A percentile compares a stretch with the other conserved stretches of the same genome.
These are phyloP conservation scores for Lithodes maja DNA, from an alignment of 2,888 invertebrate genomes.

Conservation along the genomic window DNA sequence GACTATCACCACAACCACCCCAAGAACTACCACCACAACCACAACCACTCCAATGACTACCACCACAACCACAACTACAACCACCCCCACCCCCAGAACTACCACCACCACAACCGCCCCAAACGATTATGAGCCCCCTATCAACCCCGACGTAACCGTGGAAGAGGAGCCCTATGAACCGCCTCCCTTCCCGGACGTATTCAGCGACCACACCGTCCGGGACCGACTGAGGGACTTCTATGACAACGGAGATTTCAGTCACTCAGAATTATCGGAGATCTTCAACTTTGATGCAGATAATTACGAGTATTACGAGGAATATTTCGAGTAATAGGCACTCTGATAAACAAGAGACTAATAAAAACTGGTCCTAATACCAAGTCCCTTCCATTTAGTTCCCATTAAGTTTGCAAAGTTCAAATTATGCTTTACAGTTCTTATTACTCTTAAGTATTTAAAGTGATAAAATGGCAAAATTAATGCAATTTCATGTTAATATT, in stretches of 20 bases:
- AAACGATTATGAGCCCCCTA: background rate
- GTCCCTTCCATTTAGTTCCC: background rate
- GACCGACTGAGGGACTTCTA: conserved; percentile 59
- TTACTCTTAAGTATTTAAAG: background rate
- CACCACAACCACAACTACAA: conserved; percentile 26
- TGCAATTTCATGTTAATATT: no score
- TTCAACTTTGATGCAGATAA: conserved; percentile 66
- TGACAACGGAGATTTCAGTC: conserved; percentile 62
- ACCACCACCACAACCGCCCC: background rate
- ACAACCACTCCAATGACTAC: conserved; percentile 30
- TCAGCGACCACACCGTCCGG: conserved; percentile 38
- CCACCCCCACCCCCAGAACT: background rate
- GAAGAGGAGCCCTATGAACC: conserved; percentile 39
- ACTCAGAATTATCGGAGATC: conserved; percentile 44
- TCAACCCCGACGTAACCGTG: background rate
- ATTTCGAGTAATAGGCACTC: conserved; percentile 16
- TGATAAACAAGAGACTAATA: no score
- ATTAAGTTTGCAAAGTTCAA: background rate
- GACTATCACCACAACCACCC: background rate
- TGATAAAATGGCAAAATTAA: no score
- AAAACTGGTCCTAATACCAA: background rate
- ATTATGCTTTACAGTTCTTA: background rate
- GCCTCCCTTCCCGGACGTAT: conserved; percentile 65
- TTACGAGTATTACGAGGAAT: conserved; percentile 47
- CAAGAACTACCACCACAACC: conserved; percentile 2